phyloP scores from a whole-genome alignment of 2,113 vertebrate species.

The Pedetes capensis region DNA sequence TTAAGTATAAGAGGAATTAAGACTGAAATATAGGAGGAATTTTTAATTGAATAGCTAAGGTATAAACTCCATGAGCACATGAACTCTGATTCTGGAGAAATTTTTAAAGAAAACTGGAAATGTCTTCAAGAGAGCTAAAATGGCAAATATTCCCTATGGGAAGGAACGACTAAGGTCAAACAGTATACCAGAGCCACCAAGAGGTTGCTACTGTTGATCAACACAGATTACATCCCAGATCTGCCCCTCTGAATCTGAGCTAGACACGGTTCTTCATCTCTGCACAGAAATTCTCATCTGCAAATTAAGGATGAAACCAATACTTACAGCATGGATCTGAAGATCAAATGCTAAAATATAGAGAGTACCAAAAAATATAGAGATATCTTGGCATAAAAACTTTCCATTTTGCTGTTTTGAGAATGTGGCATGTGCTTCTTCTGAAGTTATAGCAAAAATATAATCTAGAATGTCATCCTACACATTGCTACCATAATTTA shows the following conservation, averaged over 20 bases:
- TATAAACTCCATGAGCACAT: neutral
- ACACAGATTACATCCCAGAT: neutral
- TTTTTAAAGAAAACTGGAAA: neutral
- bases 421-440: too few relatives aligned
- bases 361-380: too few relatives aligned
- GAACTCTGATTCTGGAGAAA: neutral
- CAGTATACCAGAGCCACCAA: neutral
- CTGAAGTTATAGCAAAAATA: too few relatives aligned
- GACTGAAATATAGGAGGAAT: neutral
- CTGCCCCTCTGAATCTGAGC: too few relatives aligned
- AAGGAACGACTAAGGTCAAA: neutral
- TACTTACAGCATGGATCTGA: neutral
- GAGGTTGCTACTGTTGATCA: neutral
- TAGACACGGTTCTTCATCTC: neutral
- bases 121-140: neutral
- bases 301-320: neutral
- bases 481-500: too few relatives aligned
- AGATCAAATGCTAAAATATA: neutral
- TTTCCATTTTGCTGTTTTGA: too few relatives aligned
- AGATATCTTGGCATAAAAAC: too few relatives aligned
- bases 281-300: neutral
- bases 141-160: neutral
- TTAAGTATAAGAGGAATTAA: neutral
- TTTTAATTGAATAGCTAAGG: neutral
- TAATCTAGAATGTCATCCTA: too few relatives aligned